phyloP scores from a whole-genome alignment of 2,113 vertebrate species.

The Corythoichthys haematopterus region DNA sequence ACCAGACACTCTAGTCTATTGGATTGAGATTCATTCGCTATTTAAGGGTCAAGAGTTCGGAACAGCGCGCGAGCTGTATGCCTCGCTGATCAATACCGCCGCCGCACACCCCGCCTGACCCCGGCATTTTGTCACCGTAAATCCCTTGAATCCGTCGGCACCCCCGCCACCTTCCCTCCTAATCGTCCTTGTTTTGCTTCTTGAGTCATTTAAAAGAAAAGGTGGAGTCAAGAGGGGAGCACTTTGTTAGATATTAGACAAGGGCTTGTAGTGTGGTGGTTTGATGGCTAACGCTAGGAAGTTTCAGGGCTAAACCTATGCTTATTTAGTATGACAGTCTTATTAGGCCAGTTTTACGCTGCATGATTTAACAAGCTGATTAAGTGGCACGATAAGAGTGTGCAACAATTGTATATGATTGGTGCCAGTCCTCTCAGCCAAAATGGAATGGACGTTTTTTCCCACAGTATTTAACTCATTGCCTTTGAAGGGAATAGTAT shows the following conservation, averaged over 20 bases:
- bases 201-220: conserved; percentile 57
- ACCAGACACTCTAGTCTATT: conserved; percentile 86
- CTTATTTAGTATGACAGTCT: neutral
- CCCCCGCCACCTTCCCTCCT: conserved; percentile 1
- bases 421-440: too few relatives aligned
- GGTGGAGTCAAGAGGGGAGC: conserved; percentile 62
- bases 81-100: conserved; percentile 83
- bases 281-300: conserved; percentile 45
- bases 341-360: too few relatives aligned
- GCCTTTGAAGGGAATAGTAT: too few relatives aligned
- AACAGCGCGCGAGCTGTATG: conserved; percentile 74
- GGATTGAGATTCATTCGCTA: conserved; percentile 98
- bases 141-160: conserved; percentile 50
- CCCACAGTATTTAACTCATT: too few relatives aligned
- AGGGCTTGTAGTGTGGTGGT: conserved; percentile 57
- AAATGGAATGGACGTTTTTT: too few relatives aligned
- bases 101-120: conserved; percentile 72
- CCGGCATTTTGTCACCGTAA: conserved; percentile 83
- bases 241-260: conserved; percentile 50
- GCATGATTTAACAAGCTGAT: too few relatives aligned
- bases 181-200: conserved; percentile 28
- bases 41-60: conserved; percentile 95
- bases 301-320: neutral
- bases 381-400: too few relatives aligned
- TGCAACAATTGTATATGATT: too few relatives aligned